Base-by-base conservation (phyloP, 2,888 invertebrate genomes). In the Diaperis boleti region DNA sequence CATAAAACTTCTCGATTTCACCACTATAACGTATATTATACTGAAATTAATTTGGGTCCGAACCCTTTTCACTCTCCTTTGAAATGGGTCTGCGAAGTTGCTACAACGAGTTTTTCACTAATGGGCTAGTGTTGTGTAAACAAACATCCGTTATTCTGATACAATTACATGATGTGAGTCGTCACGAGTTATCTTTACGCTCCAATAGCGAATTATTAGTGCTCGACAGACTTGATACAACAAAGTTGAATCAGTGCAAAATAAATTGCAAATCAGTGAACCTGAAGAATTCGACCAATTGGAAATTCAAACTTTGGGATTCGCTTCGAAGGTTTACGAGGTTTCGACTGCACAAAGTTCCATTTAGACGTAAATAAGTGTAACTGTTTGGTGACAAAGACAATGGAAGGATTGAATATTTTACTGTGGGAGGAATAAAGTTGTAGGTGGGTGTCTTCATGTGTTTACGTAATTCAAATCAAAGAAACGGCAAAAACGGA, bases 201-300 rank as follows among this genome's bases (percentile, higher is more conserved):
- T 39, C 15, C 18, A 39, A 17, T 15, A 7, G 13, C 3, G 14
- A 39, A 39, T 39, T 39, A 39, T 39, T 1, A 18, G 35, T 35
- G 49, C 18, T 35, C n/a, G 35, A 31, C 33, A 33, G 33, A n/a
- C 18, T 31, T 49, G 22, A 33, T 33, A 18, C 11, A 33, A 49
- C 17, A 49, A 11, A 33, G 31, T 49, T 49, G 39, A 49, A 52
- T 52, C 52, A 52, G 52, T 52, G 7, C 20, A 37, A 52, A 52
- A 52, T 39, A 52, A 52, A 52, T 52, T 52, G 39, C 18, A 52
- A 52, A 52, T 37, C 52, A 52, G 11, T 52, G 52, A 52, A 52
- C 52, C 26, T 39, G 52, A 52, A 52, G 37, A 37, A 39, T 13
- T 13, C 52, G 39, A 52, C 37, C 52, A 37, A 37, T 37, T 52